A percentile compares a stretch with the other conserved stretches of the same genome.
These are phyloP conservation scores for Micromussa lordhowensis DNA, from an alignment of 92 coral and sea anemone species.

Conservation along the genomic window DNA sequence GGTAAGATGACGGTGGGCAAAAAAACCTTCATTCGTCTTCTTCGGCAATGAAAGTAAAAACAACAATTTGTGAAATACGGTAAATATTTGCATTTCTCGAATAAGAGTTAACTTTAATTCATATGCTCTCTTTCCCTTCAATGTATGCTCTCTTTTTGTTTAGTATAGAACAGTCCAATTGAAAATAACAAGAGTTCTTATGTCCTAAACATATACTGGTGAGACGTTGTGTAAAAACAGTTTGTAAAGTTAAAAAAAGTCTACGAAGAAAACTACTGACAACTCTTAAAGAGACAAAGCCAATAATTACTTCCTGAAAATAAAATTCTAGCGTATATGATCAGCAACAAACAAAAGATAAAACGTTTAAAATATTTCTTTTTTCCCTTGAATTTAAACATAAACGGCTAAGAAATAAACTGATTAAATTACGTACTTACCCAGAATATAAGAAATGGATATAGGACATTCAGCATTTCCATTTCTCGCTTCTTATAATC, in stretches of 20 bases:
- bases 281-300: not conserved
- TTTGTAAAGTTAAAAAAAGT: not conserved
- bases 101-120: too few species aligned
- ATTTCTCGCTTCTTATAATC: not conserved
- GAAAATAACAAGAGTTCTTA: not conserved
- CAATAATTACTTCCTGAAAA: not conserved
- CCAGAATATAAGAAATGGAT: not conserved
- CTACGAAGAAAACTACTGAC: not conserved
- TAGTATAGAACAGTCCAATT: not conserved
- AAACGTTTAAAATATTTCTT: not conserved
- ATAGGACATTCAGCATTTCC: not conserved
- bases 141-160: not conserved
- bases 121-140: not conserved
- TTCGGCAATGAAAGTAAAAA: not conserved
- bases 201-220: not conserved
- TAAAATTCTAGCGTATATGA: not conserved
- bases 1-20: not conserved
- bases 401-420: not conserved
- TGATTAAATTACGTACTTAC: not conserved
- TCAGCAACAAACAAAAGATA: not conserved
- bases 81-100: too few species aligned
- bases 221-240: not conserved
- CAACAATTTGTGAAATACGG: not conserved
- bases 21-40: not conserved
- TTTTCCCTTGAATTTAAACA: not conserved